Evolutionary conservation across 2,113 vertebrate genomes (phyloP).

Genomic region (Peromyscus californicus): DNA sequence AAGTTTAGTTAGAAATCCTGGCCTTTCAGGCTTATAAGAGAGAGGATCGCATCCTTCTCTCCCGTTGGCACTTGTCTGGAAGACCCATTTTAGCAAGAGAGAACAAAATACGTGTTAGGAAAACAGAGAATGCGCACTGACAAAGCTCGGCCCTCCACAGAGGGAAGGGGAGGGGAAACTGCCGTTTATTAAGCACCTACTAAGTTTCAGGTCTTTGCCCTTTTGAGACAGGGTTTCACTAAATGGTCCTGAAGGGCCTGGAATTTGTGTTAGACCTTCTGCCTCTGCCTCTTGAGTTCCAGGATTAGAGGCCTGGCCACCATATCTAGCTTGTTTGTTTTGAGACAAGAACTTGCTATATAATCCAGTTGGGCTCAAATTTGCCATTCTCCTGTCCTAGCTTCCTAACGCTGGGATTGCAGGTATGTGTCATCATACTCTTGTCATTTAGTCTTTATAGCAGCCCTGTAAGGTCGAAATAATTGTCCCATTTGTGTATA

Average conservation of each 20-base stretch:
- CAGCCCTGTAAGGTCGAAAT: not conserved
- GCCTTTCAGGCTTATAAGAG: constrained; percentile 3
- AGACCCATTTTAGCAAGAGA: constrained; percentile 52
- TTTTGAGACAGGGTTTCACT: not conserved
- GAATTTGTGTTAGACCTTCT: not conserved
- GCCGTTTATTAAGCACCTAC: not conserved
- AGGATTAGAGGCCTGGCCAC: no score
- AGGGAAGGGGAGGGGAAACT: not conserved
- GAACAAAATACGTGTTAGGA: constrained; percentile 43
- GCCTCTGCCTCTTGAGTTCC: no score
- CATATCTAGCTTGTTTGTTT: not conserved
- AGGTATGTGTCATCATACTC: not conserved
- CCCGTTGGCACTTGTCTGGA: not conserved
- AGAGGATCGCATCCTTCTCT: constrained; percentile 10
- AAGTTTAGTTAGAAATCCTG: constrained; percentile 41
- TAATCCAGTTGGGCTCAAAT: not conserved
- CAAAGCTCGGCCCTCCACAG: not conserved
- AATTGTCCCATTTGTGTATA: constrained; percentile 1
- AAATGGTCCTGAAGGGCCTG: not conserved
- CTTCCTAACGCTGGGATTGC: not conserved
- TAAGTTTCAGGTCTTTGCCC: not conserved
- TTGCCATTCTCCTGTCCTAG: not conserved
- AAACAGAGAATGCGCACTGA: not conserved
- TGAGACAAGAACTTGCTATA: not conserved
- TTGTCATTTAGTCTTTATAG: not conserved